Conservation (phyloP, 2,888 invertebrate genomes). For the Antheraea yamamai region DNA sequence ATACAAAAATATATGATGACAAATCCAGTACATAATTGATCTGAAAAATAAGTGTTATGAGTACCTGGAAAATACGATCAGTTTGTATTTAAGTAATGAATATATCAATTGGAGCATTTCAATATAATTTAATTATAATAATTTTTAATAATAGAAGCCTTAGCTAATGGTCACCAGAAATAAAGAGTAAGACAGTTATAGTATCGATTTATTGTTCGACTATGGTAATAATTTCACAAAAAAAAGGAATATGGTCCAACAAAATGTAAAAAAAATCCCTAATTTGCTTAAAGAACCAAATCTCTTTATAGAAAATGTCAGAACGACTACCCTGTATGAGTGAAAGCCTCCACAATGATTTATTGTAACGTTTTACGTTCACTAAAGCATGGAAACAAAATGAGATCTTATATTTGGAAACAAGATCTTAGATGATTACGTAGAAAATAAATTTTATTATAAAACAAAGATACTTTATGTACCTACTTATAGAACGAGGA, state of each 20-base stretch:
- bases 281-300: not conserved
- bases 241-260: not conserved
- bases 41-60: not conserved
- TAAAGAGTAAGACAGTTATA: not conserved
- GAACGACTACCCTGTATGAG: not conserved
- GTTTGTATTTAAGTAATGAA: too few species aligned
- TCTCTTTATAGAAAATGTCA: not conserved
- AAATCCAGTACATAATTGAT: not conserved
- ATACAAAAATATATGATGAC: not conserved
- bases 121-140: too few species aligned
- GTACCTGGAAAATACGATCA: too few species aligned
- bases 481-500: not conserved
- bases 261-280: not conserved
- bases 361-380: not conserved
- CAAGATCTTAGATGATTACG: slow-evolving; percentile 1
- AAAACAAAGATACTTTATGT: not conserved
- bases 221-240: not conserved
- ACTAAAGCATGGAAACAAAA: slow-evolving; percentile 1
- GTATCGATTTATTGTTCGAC: not conserved
- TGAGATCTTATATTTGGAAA: not conserved
- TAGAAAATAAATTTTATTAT: slow-evolving; percentile 6
- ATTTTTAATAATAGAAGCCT: not conserved
- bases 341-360: not conserved
- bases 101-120: not conserved
- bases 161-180: not conserved